phyloP scores from a whole-genome alignment of 2,888 invertebrate species.

The Drosophila subquinaria region DNA sequence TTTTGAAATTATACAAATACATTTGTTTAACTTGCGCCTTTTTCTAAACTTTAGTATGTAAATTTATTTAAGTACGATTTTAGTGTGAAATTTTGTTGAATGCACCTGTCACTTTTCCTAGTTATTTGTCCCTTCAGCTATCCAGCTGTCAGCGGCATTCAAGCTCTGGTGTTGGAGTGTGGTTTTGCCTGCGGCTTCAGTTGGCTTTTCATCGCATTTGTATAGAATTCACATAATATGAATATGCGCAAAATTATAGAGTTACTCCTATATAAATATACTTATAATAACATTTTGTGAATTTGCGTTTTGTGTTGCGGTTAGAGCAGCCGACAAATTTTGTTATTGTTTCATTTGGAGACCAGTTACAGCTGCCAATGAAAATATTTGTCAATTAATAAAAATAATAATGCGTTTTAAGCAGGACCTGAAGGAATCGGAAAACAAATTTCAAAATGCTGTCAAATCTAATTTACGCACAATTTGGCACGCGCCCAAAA shows the following conservation, averaged over 20 bases:
- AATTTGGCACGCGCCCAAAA: conserved; percentile 41
- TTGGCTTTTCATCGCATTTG: conserved; percentile 52
- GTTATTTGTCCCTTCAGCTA: background rate
- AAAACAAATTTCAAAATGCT: conserved; percentile 18
- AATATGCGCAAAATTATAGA: conserved; percentile 4
- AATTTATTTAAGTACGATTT: too few relatives aligned
- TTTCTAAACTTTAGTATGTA: too few relatives aligned
- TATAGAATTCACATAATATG: conserved; percentile 48
- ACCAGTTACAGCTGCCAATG: conserved; percentile 25
- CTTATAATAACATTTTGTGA: conserved; percentile 6
- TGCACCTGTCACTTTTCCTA: background rate
- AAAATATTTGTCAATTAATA: conserved; percentile 69
- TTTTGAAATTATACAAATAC: too few relatives aligned
- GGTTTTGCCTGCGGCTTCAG: conserved; percentile 37
- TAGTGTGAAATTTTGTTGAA: too few relatives aligned
- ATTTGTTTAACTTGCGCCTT: too few relatives aligned
- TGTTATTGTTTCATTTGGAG: conserved; percentile 57
- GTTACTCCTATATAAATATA: conserved; percentile 13
- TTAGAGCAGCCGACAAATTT: conserved; percentile 30
- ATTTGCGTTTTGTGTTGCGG: conserved; percentile 30
- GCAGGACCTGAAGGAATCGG: background rate
- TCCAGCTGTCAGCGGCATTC: conserved; percentile 65
- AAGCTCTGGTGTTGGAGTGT: conserved; percentile 37
- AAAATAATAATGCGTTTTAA: conserved; percentile 19
- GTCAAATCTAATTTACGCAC: conserved; percentile 47